phyloP scores from a whole-genome alignment of 2,113 vertebrate species.

The Actinemys pallida region DNA sequence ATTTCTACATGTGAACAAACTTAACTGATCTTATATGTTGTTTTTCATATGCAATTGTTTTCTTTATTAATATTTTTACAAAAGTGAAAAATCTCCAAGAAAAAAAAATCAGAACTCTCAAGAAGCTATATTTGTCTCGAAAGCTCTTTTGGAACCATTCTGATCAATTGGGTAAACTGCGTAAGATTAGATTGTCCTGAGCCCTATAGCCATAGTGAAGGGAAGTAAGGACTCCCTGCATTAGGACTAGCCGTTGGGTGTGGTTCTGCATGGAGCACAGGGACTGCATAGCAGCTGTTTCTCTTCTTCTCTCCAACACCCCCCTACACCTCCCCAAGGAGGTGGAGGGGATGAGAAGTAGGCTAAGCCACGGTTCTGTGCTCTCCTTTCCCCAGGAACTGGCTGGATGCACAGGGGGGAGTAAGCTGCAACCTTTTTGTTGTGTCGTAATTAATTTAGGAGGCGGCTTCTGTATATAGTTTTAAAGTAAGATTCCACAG shows the following conservation, averaged over 20 bases:
- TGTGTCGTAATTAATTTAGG: neutral
- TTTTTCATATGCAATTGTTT: neutral
- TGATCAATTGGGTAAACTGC: conserved; percentile 30
- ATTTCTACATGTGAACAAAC: neutral
- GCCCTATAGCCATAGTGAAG: conserved; percentile 15
- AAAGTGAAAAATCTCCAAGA: neutral
- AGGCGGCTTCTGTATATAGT: neutral
- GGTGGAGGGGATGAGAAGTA: neutral
- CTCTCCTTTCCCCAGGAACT: neutral
- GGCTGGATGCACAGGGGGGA: too few relatives aligned
- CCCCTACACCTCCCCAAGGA: rapidly evolving
- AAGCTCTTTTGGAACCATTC: conserved; percentile 31
- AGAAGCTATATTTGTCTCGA: neutral
- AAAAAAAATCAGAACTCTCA: neutral
- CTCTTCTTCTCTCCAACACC: neutral
- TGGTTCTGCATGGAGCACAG: rapidly evolving
- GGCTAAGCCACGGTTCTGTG: neutral
- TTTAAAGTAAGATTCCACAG: neutral
- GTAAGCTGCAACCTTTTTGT: neutral
- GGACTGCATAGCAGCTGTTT: neutral
- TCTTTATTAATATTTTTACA: neutral
- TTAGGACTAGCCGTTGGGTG: neutral
- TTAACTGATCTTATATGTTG: neutral
- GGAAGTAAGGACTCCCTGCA: neutral
- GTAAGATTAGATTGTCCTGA: neutral